A percentile compares a stretch with the other conserved stretches of the same genome.
Evolutionary conservation across 2,113 vertebrate species (phyloP).

Genomic region (Pteruthius melanotis): DNA sequence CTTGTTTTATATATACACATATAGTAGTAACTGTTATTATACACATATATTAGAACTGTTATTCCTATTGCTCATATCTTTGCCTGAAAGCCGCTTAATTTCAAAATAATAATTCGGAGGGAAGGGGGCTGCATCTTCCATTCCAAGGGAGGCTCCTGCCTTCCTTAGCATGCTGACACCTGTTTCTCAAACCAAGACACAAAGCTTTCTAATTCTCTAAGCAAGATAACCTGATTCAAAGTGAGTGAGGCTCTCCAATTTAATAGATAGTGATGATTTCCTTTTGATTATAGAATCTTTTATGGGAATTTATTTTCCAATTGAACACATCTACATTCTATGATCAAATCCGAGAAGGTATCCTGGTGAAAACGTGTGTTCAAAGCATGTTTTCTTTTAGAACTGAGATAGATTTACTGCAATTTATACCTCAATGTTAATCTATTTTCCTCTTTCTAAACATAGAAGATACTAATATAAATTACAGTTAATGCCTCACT

Average conservation of each 20-base stretch:
- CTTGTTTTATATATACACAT: too few relatives aligned
- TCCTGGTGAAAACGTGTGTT: background rate
- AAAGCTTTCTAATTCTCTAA: background rate
- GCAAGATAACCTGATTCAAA: conserved; percentile 38
- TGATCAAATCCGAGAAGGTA: background rate
- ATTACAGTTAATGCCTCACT: conserved; percentile 3
- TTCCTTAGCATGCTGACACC: too few relatives aligned
- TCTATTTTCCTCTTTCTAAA: background rate
- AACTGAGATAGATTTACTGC: background rate
- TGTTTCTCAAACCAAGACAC: too few relatives aligned
- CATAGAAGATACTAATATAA: background rate
- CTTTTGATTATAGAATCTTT: conserved; percentile 36
- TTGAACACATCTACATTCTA: background rate
- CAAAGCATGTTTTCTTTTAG: background rate
- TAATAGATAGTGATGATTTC: conserved; percentile 37
- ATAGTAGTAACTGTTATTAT: too few relatives aligned
- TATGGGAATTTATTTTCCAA: background rate
- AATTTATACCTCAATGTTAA: background rate
- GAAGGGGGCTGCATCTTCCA: too few relatives aligned
- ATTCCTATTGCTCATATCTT: too few relatives aligned
- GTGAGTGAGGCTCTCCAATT: conserved; percentile 1
- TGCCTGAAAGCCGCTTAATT: too few relatives aligned
- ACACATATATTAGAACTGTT: too few relatives aligned
- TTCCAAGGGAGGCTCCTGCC: too few relatives aligned
- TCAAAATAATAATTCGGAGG: too few relatives aligned